Base-by-base conservation (phyloP, 2,113 vertebrate species). In the Tamias sibiricus region DNA sequence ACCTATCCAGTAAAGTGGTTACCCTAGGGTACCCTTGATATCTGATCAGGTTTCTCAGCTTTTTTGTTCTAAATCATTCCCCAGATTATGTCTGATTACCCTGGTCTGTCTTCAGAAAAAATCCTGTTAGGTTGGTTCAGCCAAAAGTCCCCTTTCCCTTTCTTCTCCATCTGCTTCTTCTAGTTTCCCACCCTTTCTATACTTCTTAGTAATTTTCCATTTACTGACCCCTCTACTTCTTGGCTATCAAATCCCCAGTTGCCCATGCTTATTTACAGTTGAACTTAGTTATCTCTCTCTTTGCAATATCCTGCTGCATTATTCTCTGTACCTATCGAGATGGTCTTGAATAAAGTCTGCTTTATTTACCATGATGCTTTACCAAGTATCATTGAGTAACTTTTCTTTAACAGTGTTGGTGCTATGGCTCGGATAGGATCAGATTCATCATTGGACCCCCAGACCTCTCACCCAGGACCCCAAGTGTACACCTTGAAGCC, bases 371-470 rank as follows among this genome's bases (percentile, higher is more conserved):
- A 71, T 93, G 57, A 71, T 93, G 57, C 47, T 92, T 97, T 96
- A 92, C 47, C 54, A 83, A 92, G 52, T 71, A 32, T 97, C 57
- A 92, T 24, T 94, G 87, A 96, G 52, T 86, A 91, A 71, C 69
- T 95, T 95, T 97, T 57, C 95, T 97, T 95, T 96, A 95, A 85
- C 82, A 97, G 75, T 90, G 90, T 54, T 66, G 76, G 75, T 92
- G 64, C 49, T 93, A 76, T 84, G 91, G 40, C 71, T 87, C 2
- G 22, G 13, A 84, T 97, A 92, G 94, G 89, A 95, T 96, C 86
- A 96, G 94, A 93, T 95, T 97, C 89, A 96, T 97, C 96, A 97
- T 77, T 96, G 95, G 95, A 97, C 72, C 96, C 94, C 96, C 49
- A 0, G 95, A 84, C 76, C 95, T 97, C 85, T 97, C 94, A 97